Percentiles rank a stretch among this genome's conserved stretches.
Conservation (phyloP, 1,140 invertebrate genomes). For the Oncopodura yosiiana region DNA sequence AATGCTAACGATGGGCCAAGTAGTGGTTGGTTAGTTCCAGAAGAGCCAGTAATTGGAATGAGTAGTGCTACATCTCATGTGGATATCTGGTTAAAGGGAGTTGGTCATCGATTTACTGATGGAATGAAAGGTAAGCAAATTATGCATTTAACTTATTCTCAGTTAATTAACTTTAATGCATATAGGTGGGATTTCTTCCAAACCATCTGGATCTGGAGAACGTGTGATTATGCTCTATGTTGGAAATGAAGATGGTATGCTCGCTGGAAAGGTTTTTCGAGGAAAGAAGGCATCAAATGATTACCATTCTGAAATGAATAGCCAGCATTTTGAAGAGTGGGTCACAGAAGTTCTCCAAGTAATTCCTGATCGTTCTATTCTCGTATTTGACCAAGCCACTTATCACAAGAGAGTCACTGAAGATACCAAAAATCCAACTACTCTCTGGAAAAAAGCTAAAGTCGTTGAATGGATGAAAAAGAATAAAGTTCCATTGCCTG, state of each 20-base stretch:
- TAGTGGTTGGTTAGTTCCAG: neutral
- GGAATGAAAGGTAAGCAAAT: neutral
- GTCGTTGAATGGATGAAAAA: neutral
- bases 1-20: neutral
- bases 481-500: neutral
- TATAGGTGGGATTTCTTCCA: neutral
- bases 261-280: constrained; percentile 1
- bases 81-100: neutral
- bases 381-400: neutral
- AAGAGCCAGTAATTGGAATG: neutral
- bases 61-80: neutral
- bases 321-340: neutral
- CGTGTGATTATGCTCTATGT: neutral
- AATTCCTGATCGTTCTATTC: neutral
- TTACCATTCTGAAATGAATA: neutral
- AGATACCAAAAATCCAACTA: neutral
- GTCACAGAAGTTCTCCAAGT: neutral
- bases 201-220: neutral
- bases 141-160: too few relatives aligned
- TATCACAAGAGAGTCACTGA: constrained; percentile 1
- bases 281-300: neutral
- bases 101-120: constrained; percentile 1
- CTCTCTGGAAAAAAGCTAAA: neutral
- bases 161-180: too few relatives aligned
- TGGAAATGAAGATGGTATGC: neutral